Conservation (phyloP, 1,140 invertebrate genomes). For the Euwallacea fornicatus region DNA sequence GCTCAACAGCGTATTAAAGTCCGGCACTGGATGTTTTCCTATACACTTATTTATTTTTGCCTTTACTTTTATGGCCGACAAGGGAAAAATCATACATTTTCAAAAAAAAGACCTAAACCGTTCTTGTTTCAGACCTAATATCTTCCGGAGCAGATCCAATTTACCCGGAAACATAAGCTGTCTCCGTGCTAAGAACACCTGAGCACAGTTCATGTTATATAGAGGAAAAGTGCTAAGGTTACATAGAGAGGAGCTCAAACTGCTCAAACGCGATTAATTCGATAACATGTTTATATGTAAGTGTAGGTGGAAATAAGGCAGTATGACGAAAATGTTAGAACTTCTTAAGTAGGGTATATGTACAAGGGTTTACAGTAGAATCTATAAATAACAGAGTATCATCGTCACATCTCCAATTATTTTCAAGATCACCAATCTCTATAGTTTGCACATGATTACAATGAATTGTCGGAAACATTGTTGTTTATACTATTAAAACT, state of each 20-base stretch:
- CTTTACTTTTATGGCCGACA: neutral
- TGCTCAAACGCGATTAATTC: too few species aligned
- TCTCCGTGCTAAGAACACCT: slow-evolving; percentile 2
- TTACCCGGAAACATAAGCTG: slow-evolving; percentile 12
- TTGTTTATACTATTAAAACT: too few species aligned
- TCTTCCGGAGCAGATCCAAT: slow-evolving; percentile 8
- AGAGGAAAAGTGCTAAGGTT: neutral
- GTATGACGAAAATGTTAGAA: too few species aligned
- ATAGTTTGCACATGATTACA: too few species aligned
- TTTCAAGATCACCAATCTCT: too few species aligned
- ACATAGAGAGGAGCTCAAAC: too few species aligned
- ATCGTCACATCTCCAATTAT: too few species aligned
- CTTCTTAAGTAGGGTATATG: too few species aligned
- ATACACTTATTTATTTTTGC: slow-evolving; percentile 18
- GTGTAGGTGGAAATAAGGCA: neutral
- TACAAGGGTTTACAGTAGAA: too few species aligned
- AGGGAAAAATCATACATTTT: neutral
- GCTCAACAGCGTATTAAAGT: slow-evolving; percentile 26
- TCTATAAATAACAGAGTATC: too few species aligned
- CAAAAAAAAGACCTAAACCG: neutral
- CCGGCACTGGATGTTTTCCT: slow-evolving; percentile 12
- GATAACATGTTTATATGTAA: too few species aligned
- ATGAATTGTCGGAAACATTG: too few species aligned
- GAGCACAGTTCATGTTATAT: slow-evolving; percentile 5
- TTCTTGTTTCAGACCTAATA: slow-evolving; percentile 13